phyloP scores from a whole-genome alignment of 2,888 invertebrate species.

The Alloscopus bannaensis region DNA sequence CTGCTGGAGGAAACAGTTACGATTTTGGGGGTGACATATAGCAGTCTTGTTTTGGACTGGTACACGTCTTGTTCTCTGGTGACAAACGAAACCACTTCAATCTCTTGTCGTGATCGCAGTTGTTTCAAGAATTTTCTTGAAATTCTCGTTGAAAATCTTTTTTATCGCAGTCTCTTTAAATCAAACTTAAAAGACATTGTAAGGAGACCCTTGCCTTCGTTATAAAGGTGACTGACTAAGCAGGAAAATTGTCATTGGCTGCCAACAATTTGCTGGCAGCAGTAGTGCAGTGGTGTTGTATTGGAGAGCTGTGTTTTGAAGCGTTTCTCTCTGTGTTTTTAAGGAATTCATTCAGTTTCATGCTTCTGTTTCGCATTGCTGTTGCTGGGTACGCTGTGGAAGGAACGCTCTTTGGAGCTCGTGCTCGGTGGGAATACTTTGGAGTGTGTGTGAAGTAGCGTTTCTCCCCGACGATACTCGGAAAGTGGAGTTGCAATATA shows the following conservation, averaged over 20 bases:
- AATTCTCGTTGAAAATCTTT: conserved; percentile 21
- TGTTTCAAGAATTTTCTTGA: conserved; percentile 4
- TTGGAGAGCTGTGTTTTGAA: conserved; percentile 39
- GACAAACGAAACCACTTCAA: neutral
- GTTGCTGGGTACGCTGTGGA: conserved; percentile 63
- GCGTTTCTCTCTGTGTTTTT: neutral
- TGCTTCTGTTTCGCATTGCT: conserved; percentile 61
- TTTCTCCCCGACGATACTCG: neutral
- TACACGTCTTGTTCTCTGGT: conserved; percentile 26
- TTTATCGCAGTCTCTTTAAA: neutral
- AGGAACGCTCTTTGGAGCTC: conserved; percentile 2
- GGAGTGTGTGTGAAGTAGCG: conserved; percentile 1
- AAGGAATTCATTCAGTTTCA: conserved; percentile 20
- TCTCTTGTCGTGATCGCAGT: conserved; percentile 1
- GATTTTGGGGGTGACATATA: no score
- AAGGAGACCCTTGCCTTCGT: conserved; percentile 25
- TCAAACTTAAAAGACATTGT: neutral
- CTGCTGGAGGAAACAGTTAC: no score
- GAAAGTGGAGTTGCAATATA: neutral
- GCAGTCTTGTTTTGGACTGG: conserved; percentile 62
- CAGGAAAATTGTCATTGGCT: conserved; percentile 24
- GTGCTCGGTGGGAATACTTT: conserved; percentile 1
- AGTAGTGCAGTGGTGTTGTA: conserved; percentile 20
- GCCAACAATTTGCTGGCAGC: conserved; percentile 66
- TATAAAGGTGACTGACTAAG: no score